phyloP scores from a whole-genome alignment of 1,140 invertebrate genomes.

The Episyrphus balteatus region DNA sequence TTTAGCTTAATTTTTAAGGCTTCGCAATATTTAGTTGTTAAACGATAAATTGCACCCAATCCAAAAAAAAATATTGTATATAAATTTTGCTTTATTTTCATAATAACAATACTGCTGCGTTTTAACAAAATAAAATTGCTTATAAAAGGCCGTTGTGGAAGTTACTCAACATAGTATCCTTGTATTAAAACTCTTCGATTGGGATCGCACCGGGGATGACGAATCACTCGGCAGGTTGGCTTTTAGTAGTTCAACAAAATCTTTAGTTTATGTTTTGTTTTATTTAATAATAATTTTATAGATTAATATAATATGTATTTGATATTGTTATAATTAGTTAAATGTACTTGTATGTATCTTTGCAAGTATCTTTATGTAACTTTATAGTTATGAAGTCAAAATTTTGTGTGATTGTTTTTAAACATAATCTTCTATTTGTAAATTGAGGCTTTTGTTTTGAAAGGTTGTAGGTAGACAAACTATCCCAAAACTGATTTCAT shows the following conservation, averaged over 20 bases:
- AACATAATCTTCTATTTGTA: no score
- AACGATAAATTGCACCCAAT: neutral
- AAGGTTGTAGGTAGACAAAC: no score
- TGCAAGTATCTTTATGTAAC: no score
- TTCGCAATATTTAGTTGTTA: no score
- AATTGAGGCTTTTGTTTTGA: no score
- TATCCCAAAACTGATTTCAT: no score
- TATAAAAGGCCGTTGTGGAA: slow-evolving; percentile 31
- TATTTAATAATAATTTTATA: neutral
- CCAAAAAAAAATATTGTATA: neutral
- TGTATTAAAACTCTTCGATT: slow-evolving; percentile 55
- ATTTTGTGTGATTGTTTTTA: no score
- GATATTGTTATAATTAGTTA: no score
- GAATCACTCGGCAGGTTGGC: slow-evolving; percentile 71
- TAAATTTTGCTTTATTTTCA: neutral
- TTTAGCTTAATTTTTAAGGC: no score
- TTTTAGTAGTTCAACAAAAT: slow-evolving; percentile 2
- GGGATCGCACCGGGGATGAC: slow-evolving; percentile 65
- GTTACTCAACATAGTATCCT: slow-evolving; percentile 38
- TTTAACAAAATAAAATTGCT: neutral
- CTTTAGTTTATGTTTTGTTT: neutral
- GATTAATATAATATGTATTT: no score
- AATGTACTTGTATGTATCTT: no score
- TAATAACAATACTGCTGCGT: neutral
- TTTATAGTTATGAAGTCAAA: no score